Base-by-base conservation (phyloP, 2,888 invertebrate genomes). In the Limnephilus lunatus region DNA sequence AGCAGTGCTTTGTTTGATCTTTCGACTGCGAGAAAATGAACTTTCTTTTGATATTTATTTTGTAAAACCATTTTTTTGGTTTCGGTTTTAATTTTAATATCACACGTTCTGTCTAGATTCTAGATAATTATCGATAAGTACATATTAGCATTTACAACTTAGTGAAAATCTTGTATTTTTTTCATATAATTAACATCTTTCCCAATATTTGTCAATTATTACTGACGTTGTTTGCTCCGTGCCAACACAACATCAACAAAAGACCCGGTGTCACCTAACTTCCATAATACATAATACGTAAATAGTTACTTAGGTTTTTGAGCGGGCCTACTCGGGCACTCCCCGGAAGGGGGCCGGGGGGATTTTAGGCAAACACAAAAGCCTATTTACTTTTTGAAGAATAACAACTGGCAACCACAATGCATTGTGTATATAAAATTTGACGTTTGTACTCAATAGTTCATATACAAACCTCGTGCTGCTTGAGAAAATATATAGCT, bases 331-430 rank as follows among this genome's bases (percentile, higher is more conserved):
- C 44, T 14, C 14, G 5, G 39, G 32, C 44, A 14, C 30, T 15
- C 86, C 39, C 39, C 14, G 48, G n/a, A 44, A n/a, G 3, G 86
- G 86, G 68, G 53, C 0, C 19, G 19, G 53, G 53, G 53, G 53
- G 53, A n/a, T n/a, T 3, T 35, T 35, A 30, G 3, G 44, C 86
- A 86, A 86, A 86, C 48, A 48, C 48, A 30, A 44, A 83, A 48
- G 86, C 48, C 30, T 86, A 86, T 86, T 86, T 86, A 86, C 85
- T 85, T 85, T 85, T 85, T 85, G 44, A 35, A 39, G 44, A 44
- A 39, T 39, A 48, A 86, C 86, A 86, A 44, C 25, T 25, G n/a
- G n/a, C 30, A 48, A 44, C 30, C n/a, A 44, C 1, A n/a, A 68
- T n/a, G n/a, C 68, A 68, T 25, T n/a, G 25, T 68, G 68, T 9